Evolutionary conservation across 2,888 invertebrate species (phyloP).

Genomic region (Cenopis cana): DNA sequence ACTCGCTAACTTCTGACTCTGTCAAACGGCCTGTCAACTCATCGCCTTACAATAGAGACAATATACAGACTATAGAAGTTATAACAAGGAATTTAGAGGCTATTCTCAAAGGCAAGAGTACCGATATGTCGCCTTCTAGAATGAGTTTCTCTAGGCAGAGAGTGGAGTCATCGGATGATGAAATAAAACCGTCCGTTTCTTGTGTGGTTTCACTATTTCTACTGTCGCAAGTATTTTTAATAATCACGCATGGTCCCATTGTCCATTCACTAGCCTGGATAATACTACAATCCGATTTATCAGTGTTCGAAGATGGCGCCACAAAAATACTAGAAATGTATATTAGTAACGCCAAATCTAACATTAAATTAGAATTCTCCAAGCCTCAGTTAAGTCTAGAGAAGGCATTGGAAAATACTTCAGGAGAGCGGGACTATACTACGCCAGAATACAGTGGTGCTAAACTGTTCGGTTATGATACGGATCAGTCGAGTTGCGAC

Average conservation of each 20-base stretch:
- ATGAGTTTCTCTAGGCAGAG: constrained; percentile 70
- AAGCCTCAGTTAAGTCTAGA: constrained; percentile 91
- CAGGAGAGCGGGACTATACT: constrained; percentile 77
- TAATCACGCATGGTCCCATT: constrained; percentile 95
- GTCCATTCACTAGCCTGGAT: constrained; percentile 96
- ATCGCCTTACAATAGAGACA: constrained; percentile 76
- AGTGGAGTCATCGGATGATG: constrained; percentile 79
- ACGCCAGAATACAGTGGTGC: constrained; percentile 74
- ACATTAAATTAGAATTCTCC: constrained; percentile 86
- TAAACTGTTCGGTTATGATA: constrained; percentile 73
- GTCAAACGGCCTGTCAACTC: constrained; percentile 60
- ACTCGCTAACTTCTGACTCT: constrained; percentile 89
- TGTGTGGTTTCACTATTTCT: constrained; percentile 96
- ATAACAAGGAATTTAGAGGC: constrained; percentile 87
- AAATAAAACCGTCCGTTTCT: constrained; percentile 90
- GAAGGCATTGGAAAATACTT: constrained; percentile 87
- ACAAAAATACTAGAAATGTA: constrained; percentile 88
- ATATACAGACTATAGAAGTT: constrained; percentile 84
- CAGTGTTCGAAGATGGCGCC: constrained; percentile 88
- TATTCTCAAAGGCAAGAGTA: constrained; percentile 85
- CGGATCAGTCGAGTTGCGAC: constrained; percentile 81
- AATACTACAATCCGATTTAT: constrained; percentile 92
- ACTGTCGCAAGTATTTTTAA: constrained; percentile 97
- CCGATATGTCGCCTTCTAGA: constrained; percentile 78
- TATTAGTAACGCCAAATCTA: constrained; percentile 83